phyloP scores from a whole-genome alignment of 2,113 vertebrate genomes.

The Grallaria varia region DNA sequence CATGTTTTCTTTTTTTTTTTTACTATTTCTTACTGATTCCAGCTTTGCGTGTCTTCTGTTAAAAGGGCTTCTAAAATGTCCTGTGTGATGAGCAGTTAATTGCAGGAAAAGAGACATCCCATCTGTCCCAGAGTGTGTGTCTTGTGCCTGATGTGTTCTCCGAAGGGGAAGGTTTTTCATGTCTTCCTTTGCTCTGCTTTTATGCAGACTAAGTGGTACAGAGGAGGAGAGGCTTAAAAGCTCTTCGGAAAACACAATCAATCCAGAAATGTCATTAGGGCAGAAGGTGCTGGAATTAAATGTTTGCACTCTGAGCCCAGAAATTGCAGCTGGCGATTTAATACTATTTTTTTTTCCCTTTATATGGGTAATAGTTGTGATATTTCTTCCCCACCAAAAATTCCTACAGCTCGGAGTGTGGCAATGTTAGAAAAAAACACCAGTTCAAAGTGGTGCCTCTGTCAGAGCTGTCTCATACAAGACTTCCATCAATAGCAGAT shows the following conservation, averaged over 20 bases:
- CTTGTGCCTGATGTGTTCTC: not conserved
- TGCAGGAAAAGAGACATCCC: not conserved
- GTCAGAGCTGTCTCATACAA: not conserved
- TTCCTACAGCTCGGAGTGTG: not conserved
- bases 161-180: not conserved
- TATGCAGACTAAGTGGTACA: not conserved
- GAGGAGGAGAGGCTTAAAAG: not conserved
- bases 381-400: not conserved
- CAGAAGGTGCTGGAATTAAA: not conserved
- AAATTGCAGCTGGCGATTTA: not conserved
- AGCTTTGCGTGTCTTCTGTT: not conserved
- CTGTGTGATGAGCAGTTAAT: not conserved
- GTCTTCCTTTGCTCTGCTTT: not conserved
- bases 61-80: not conserved
- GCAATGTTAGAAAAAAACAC: not conserved
- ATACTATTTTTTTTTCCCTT: not conserved
- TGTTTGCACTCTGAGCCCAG: not conserved
- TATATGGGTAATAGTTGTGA: not conserved
- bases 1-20: not conserved
- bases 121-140: not conserved
- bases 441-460: not conserved
- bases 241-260: not conserved
- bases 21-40: slow-evolving; percentile 14
- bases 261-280: not conserved
- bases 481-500: not conserved